Evolutionary conservation across 2,888 invertebrate species (phyloP).

Genomic region (Mechanitis mazaeus): DNA sequence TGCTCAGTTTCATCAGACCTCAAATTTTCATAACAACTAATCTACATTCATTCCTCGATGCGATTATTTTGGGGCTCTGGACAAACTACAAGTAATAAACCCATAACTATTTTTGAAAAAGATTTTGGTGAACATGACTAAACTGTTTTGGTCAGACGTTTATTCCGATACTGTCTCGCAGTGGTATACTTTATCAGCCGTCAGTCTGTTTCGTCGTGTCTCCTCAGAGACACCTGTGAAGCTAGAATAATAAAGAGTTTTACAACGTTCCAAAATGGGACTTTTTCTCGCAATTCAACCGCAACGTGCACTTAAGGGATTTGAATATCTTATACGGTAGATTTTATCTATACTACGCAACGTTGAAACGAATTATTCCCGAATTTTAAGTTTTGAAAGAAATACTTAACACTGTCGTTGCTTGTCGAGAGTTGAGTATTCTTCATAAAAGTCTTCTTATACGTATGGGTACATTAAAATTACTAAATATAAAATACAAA

Average conservation of each 20-base stretch:
- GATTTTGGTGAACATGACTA: no score
- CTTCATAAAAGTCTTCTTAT: background rate
- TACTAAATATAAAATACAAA: slow-evolving; percentile 1
- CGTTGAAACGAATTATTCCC: slow-evolving; percentile 53
- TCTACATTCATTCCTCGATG: no score
- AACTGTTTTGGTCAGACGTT: slow-evolving; percentile 1
- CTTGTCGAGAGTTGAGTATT: background rate
- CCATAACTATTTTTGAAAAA: no score
- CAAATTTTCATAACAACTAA: no score
- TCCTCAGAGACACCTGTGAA: slow-evolving; percentile 69
- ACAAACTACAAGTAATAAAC: no score
- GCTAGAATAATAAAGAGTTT: slow-evolving; percentile 74
- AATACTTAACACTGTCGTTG: slow-evolving; percentile 40
- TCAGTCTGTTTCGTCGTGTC: slow-evolving; percentile 56
- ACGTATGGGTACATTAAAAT: background rate
- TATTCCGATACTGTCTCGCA: slow-evolving; percentile 9
- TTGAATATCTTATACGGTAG: slow-evolving; percentile 73
- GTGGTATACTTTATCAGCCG: slow-evolving; percentile 35
- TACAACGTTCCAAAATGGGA: slow-evolving; percentile 72
- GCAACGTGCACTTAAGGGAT: slow-evolving; percentile 76
- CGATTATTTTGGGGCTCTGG: no score
- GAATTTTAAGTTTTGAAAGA: slow-evolving; percentile 58
- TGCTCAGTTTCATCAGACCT: slow-evolving; percentile 2
- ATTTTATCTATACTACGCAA: slow-evolving; percentile 67
- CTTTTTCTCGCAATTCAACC: slow-evolving; percentile 75